These are phyloP conservation scores for Formica selysi DNA, from an alignment of 1,140 invertebrate species.

Conservation along the genomic window DNA sequence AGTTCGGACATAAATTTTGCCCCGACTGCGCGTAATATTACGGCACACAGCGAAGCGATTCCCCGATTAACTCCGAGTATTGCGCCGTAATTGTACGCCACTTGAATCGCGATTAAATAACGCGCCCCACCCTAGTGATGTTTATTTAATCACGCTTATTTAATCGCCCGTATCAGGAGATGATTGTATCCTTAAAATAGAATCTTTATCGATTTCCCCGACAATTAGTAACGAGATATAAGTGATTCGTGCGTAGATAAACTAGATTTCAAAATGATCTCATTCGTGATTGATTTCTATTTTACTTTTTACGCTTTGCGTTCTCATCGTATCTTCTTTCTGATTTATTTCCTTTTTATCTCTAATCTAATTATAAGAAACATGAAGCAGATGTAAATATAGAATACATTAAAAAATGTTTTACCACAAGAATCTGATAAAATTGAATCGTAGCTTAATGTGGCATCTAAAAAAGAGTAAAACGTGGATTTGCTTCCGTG, in stretches of 20 bases:
- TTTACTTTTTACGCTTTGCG: not conserved
- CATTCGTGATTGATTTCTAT: not conserved
- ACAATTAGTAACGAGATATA: not conserved
- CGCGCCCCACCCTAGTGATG: slow-evolving; percentile 18
- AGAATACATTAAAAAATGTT: slow-evolving; percentile 22
- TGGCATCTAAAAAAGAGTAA: slow-evolving; percentile 61
- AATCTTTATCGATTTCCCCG: not conserved
- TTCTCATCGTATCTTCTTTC: not conserved
- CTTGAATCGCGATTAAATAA: slow-evolving; percentile 64
- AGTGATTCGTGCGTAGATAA: not conserved
- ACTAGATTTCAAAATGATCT: not conserved
- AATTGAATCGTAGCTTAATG: slow-evolving; percentile 42
- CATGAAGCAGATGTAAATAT: not conserved
- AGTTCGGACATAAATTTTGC: slow-evolving; percentile 72
- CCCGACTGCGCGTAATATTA: slow-evolving; percentile 61
- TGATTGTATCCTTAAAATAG: not conserved
- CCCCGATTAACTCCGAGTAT: slow-evolving; percentile 71
- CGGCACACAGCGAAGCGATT: slow-evolving; percentile 57
- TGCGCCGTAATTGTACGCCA: slow-evolving; percentile 71
- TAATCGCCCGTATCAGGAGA: slow-evolving; percentile 47
- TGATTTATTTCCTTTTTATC: not conserved
- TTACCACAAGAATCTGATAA: slow-evolving; percentile 56
- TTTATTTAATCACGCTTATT: slow-evolving; percentile 69
- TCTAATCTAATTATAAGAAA: not conserved
- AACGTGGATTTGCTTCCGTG: not conserved